phyloP scores from a whole-genome alignment of 2,797 vertebrate species.

The Heterohyrax brucei region DNA sequence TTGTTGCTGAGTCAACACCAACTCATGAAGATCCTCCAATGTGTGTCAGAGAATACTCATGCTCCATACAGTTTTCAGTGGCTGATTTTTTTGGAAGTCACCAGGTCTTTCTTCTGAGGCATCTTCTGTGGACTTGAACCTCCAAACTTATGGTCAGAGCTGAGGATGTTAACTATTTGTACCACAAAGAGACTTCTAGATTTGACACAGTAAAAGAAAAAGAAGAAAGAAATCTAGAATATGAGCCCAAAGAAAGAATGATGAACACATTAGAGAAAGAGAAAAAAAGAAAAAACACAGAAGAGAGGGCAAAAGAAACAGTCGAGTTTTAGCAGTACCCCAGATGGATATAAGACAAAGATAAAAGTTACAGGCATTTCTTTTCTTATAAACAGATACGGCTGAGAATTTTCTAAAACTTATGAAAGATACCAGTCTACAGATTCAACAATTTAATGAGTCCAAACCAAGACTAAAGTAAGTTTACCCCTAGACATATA shows the following conservation, averaged over 20 bases:
- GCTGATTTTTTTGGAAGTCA: too few relatives aligned
- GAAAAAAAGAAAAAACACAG: neutral
- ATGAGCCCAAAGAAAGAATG: neutral
- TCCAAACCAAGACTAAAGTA: neutral
- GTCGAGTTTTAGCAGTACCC: neutral
- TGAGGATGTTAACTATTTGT: too few relatives aligned
- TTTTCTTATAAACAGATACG: too few relatives aligned
- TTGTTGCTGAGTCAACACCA: too few relatives aligned
- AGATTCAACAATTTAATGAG: neutral
- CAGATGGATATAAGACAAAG: neutral
- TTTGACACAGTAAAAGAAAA: neutral
- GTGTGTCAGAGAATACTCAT: too few relatives aligned
- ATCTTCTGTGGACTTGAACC: too few relatives aligned
- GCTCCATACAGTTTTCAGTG: too few relatives aligned
- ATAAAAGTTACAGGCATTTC: neutral
- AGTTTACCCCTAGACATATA: neutral
- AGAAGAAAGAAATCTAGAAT: neutral
- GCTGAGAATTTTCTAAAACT: too few relatives aligned
- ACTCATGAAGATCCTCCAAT: too few relatives aligned
- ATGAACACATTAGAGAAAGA: neutral
- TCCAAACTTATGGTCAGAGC: too few relatives aligned
- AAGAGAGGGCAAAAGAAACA: neutral
- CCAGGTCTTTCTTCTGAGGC: too few relatives aligned
- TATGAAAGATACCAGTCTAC: neutral
- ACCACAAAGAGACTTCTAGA: too few relatives aligned